A percentile compares a stretch with the other conserved stretches of the same genome.
Conservation (phyloP, 2,113 vertebrate genomes). For the Passer montanus region DNA sequence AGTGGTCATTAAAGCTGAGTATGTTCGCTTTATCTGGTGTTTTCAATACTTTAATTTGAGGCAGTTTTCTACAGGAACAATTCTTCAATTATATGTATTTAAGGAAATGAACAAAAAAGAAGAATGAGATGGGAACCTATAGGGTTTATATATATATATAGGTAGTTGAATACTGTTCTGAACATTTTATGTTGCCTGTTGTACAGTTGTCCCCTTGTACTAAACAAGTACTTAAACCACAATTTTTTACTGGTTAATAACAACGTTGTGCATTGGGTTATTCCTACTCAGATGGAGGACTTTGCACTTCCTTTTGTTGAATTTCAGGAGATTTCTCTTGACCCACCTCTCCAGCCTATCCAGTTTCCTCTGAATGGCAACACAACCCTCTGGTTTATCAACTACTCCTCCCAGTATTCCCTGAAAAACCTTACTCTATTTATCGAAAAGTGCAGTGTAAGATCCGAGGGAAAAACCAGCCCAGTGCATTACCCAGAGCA, state of each 20-base stretch:
- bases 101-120: not conserved
- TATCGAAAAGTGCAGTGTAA: not conserved
- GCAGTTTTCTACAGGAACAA: not conserved
- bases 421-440: not conserved
- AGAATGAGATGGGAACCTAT: not conserved
- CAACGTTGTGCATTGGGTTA: not conserved
- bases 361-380: not conserved
- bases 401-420: not conserved
- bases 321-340: not conserved
- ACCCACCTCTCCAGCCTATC: not conserved
- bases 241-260: not conserved
- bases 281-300: not conserved
- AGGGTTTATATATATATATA: not conserved
- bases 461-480: not conserved
- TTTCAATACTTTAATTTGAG: not conserved
- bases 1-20: not conserved
- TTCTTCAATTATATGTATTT: not conserved
- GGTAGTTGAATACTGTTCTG: not conserved
- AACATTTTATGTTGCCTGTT: not conserved
- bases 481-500: accelerated
- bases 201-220: not conserved
- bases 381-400: not conserved
- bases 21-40: not conserved
- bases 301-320: not conserved
- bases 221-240: not conserved